Percentiles rank a stretch among this genome's conserved stretches.
These are phyloP conservation scores for Gastrophryne carolinensis DNA, from an alignment of 2,797 vertebrate genomes.

Conservation along the genomic window DNA sequence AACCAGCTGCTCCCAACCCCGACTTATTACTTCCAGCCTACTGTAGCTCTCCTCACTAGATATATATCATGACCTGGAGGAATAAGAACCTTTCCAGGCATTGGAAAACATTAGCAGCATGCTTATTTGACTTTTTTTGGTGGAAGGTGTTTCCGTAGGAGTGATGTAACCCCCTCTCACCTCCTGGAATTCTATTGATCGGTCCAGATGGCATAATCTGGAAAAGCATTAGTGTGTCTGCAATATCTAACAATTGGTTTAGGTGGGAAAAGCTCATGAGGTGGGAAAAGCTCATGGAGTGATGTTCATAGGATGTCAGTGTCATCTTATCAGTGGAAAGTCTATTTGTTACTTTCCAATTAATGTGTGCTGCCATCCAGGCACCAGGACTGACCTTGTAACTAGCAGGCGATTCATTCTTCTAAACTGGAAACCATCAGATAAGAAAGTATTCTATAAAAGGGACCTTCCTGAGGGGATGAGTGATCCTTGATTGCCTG, in stretches of 20 bases:
- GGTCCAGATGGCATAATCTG: neutral
- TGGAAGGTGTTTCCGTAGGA: no score
- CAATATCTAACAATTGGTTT: neutral
- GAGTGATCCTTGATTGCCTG: no score
- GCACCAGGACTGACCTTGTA: constrained; percentile 1
- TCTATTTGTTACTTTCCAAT: constrained; percentile 11
- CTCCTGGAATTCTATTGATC: neutral
- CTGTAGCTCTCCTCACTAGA: no score
- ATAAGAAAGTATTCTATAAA: constrained; percentile 17
- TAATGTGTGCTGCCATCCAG: constrained; percentile 13
- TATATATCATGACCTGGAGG: no score
- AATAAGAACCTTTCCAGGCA: no score
- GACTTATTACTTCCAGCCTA: no score
- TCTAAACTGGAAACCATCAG: constrained; percentile 24
- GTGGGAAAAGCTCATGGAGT: neutral
- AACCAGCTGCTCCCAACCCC: no score
- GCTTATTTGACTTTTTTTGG: no score
- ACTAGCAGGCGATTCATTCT: neutral
- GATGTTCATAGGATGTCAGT: neutral
- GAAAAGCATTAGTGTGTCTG: neutral
- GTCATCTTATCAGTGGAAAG: constrained; percentile 7
- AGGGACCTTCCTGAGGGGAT: neutral
- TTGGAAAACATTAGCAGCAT: no score
- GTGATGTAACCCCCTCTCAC: neutral
- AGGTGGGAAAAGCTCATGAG: constrained; percentile 3